A percentile compares a stretch with the other conserved stretches of the same genome.
Conservation (phyloP, 2,797 vertebrate species). For the Loriculus beryllinus region DNA sequence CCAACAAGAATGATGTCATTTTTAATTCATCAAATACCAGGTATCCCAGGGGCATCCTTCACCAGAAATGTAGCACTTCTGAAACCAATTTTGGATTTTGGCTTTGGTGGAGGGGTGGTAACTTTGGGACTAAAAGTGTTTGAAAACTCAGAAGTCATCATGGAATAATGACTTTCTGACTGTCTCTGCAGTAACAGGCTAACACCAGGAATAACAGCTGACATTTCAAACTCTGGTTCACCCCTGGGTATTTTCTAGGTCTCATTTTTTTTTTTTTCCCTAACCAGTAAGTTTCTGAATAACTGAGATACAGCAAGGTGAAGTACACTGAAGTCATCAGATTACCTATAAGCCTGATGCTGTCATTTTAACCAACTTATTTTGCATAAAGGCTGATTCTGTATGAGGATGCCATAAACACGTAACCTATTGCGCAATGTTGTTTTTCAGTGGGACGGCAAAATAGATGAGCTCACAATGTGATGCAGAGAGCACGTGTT, state of each 20-base stretch:
- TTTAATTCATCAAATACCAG: constrained; percentile 34
- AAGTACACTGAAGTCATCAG: not conserved
- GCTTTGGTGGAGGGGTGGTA: not conserved
- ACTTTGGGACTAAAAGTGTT: not conserved
- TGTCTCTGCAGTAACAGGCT: not conserved
- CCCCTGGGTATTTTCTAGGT: not conserved
- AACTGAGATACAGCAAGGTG: not conserved
- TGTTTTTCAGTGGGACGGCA: not conserved
- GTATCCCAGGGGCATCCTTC: constrained; percentile 15
- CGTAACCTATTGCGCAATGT: not conserved
- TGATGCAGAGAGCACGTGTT: not conserved
- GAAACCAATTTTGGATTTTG: constrained; percentile 8
- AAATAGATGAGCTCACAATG: not conserved
- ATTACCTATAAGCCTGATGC: not conserved
- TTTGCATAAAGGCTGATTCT: not conserved
- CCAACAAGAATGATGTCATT: constrained; percentile 31
- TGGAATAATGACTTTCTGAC: not conserved
- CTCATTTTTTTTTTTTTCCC: too few species aligned
- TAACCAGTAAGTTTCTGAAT: not conserved
- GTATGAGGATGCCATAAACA: not conserved
- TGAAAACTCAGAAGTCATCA: not conserved
- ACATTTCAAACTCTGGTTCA: not conserved
- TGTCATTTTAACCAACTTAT: not conserved
- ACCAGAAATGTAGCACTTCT: not conserved
- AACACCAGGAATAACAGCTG: not conserved